Evolutionary conservation across 2,888 invertebrate species (phyloP), one percentile per base, ranked within the genome.

Genomic region (Eledone cirrhosa): DNA sequence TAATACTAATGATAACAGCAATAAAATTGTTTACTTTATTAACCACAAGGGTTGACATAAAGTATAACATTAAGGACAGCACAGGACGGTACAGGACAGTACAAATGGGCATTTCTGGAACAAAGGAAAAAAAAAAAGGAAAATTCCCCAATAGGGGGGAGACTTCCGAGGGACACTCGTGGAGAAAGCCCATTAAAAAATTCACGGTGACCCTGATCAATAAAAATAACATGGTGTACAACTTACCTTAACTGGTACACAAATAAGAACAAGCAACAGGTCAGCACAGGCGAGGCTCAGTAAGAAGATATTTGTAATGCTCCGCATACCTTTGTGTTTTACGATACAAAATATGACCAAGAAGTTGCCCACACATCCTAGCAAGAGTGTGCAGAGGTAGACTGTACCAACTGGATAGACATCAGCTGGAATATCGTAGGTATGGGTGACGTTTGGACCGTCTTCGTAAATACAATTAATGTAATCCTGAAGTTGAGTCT

Each of bases 231-330:
- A 11, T 41, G 41, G 1, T 41, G 41, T 41, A 41, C 11, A 41
- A 41, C 91, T 91, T 90, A 94, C 94, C 93, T 94, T 94, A 14
- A 94, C 93, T 11, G 94, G 94, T 80, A 94, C 93, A 90, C 94
- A 94, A 86, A 94, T 92, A 80, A 93, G 90, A 80, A 94, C 93
- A 72, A 94, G 92, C 72, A 94, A 91, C 7, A 94, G 91, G 90
- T 94, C 94, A 14, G 94, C 94, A 0, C 93, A 93, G 13, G 94
- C 94, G 80, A 94, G 90, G 85, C 94, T 94, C 27, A 94, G 93
- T 63, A 94, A 91, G 86, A 94, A 94, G 75, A 94, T 92, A 87
- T 94, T 94, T n/a, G 94, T 94, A 69, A 91, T 93, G 84, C 92
- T 93, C 84, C 92, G 91, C 92, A 93, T 93, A 53, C 93, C 88